Evolutionary conservation across 2,888 invertebrate genomes (phyloP).

Genomic region (Phortica magna): DNA sequence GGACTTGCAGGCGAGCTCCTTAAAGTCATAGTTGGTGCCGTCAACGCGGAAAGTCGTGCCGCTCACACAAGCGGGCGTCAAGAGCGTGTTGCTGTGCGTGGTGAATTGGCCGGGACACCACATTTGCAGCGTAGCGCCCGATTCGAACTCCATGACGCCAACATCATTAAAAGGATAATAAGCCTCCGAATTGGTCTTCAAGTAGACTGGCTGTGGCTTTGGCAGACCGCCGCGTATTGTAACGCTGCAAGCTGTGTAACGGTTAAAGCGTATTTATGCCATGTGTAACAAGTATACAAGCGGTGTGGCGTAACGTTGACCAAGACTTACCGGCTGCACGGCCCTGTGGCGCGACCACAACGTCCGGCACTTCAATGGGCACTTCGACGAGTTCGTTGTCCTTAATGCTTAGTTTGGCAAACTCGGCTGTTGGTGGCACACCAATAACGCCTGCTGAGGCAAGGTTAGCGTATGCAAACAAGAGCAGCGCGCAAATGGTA

Average conservation of each 20-base stretch:
- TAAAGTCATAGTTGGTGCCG: slow-evolving; percentile 65
- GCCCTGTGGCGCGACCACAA: slow-evolving; percentile 43
- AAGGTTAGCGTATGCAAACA: slow-evolving; percentile 39
- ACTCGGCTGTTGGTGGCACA: slow-evolving; percentile 38
- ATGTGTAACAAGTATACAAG: not conserved
- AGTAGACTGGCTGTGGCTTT: slow-evolving; percentile 81
- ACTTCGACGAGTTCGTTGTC: slow-evolving; percentile 45
- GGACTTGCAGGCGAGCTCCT: slow-evolving; percentile 72
- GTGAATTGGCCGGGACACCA: slow-evolving; percentile 72
- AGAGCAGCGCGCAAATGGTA: slow-evolving; percentile 54
- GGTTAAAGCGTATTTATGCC: not conserved
- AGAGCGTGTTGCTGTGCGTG: slow-evolving; percentile 53
- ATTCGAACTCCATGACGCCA: slow-evolving; percentile 65
- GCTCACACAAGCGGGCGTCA: slow-evolving; percentile 71
- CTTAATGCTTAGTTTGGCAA: slow-evolving; percentile 43
- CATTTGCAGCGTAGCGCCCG: slow-evolving; percentile 67
- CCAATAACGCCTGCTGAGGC: slow-evolving; percentile 50
- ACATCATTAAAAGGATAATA: slow-evolving; percentile 66
- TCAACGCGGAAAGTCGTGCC: slow-evolving; percentile 68
- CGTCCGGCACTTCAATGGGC: slow-evolving; percentile 51
- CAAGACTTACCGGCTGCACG: slow-evolving; percentile 60
- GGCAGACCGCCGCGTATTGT: slow-evolving; percentile 65
- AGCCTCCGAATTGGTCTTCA: slow-evolving; percentile 76
- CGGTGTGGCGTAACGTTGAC: not conserved
- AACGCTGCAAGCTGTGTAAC: slow-evolving; percentile 65